Evolutionary conservation across 2,797 vertebrate genomes (phyloP).

Genomic region (Sylvia borin): DNA sequence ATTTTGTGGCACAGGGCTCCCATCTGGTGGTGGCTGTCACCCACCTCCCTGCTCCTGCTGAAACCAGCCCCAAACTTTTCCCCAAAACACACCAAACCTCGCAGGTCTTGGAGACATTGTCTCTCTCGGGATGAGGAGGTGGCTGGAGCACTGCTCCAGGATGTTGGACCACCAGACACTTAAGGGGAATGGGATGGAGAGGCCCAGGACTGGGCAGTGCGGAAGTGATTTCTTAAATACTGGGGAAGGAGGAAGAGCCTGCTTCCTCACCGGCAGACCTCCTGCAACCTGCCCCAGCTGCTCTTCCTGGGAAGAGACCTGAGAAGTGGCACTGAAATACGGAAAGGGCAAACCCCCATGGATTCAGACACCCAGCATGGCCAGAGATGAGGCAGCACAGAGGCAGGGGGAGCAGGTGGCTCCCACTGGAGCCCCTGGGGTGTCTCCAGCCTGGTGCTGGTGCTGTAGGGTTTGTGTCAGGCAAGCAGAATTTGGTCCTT

Average conservation of each 20-base stretch:
- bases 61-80: not conserved
- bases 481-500: not conserved
- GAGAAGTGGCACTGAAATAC: not conserved
- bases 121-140: not conserved
- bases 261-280: slow-evolving; percentile 34
- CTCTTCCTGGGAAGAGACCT: slow-evolving; percentile 54
- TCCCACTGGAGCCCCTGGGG: rapidly evolving
- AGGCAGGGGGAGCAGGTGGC: not conserved
- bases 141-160: not conserved
- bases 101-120: rapidly evolving
- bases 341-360: rapidly evolving
- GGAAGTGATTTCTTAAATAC: slow-evolving; percentile 39
- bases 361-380: not conserved
- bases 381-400: not conserved
- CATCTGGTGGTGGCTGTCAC: not conserved
- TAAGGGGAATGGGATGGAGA: not conserved
- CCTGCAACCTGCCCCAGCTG: slow-evolving; percentile 21
- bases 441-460: not conserved
- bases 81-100: not conserved
- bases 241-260: slow-evolving; percentile 58
- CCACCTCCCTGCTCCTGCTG: not conserved
- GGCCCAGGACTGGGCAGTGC: not conserved
- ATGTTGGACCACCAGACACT: not conserved
- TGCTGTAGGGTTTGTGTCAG: not conserved
- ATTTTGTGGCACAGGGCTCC: not conserved